Base-by-base conservation (phyloP, 1,140 invertebrate species). In the Bombus breviceps region DNA sequence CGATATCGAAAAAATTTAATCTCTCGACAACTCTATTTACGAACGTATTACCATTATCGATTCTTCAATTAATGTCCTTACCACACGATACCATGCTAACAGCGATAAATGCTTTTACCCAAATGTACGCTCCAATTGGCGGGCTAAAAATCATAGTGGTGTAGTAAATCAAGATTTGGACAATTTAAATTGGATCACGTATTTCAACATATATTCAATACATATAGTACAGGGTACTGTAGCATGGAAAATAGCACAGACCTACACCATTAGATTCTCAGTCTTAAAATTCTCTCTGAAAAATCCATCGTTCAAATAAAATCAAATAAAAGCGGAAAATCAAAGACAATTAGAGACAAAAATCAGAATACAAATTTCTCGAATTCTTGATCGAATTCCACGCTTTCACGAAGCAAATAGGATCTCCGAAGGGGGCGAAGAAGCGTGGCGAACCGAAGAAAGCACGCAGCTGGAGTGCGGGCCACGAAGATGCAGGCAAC, bases 401-500 rank as follows among this genome's bases (percentile, higher is more conserved):
- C 28, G 39, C 25, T 59, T 32, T n/a, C 37, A 37, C 69, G 22
- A n/a, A 13, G 47, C 4, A 5, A 18, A 71, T 13, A 37, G 34
- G n/a, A 28, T 32, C 18, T 15, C 47, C 10, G n/a, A 86, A 69
- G 18, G 59, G 18, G 10, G 47, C 9, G 32, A 37, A 22, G 9
- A 18, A 9, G 32, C 66, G 32, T 57, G 72, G 43, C 47, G 64
- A 12, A 12, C 12, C 68, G 57, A 73, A 4, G 53, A 64, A 69
- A 37, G 39, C 39, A 62, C 72, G 64, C 76, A 75, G 76, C 59
- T 47, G 32, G 53, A n/a, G 43, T 41, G 34, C 68, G 74, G 72
- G 64, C 59, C 53, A 69, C 18, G 32, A 59, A 47, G 72, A 76
- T 43, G n/a, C 78, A 75, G 57, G 72, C 28, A 76, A 64, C 41